Percentiles rank a stretch among this genome's conserved stretches.
Evolutionary conservation across 2,797 vertebrate genomes (phyloP).

Genomic region (Eulemur mongoz): DNA sequence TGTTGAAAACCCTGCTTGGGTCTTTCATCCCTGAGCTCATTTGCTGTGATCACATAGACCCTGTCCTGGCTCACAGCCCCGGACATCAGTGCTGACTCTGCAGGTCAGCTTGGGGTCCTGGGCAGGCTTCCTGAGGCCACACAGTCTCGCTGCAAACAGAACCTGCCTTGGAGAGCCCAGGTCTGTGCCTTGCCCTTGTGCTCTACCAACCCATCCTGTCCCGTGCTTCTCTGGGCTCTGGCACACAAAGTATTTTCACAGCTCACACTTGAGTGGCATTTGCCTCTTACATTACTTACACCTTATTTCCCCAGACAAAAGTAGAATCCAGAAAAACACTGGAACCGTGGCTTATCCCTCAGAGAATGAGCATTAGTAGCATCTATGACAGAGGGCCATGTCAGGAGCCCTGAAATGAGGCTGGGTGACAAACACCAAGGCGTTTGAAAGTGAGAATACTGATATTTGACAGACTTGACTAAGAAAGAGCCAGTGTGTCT

Average conservation of each 20-base stretch:
- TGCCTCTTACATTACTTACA: not conserved
- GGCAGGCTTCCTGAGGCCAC: not conserved
- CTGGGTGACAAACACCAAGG: not conserved
- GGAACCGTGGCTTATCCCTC: not conserved
- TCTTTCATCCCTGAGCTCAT: not conserved
- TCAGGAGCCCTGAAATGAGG: not conserved
- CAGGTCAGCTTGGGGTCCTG: fast-evolving
- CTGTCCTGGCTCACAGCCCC: not conserved
- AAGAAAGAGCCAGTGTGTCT: not conserved
- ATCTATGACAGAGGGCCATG: not conserved
- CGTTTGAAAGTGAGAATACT: not conserved
- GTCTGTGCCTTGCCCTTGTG: not conserved
- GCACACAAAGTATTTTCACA: not conserved
- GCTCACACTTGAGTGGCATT: not conserved
- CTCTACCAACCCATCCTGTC: fast-evolving
- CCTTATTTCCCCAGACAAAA: not conserved
- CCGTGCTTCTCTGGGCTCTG: not conserved
- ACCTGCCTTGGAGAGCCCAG: not conserved
- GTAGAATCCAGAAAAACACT: not conserved
- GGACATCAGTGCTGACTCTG: too few species aligned
- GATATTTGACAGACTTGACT: not conserved
- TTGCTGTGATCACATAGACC: not conserved
- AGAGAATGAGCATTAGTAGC: not conserved
- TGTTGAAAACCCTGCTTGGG: not conserved
- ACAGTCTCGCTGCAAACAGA: too few species aligned